Evolutionary conservation across 2,797 vertebrate genomes (phyloP).

Genomic region (Saxicola maurus): DNA sequence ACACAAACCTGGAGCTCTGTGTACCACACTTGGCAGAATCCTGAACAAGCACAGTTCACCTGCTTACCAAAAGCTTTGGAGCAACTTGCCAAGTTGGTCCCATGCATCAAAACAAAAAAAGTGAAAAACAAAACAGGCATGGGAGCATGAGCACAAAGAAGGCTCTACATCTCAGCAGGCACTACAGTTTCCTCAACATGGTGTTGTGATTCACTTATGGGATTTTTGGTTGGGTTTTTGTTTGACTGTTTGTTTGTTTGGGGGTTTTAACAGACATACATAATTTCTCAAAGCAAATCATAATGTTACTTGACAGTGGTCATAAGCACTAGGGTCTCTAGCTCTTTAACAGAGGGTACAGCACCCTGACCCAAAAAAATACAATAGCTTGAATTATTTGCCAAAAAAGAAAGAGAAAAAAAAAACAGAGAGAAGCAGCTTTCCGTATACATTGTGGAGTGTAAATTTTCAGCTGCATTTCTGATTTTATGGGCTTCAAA

Average conservation of each 20-base stretch:
- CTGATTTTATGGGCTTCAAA: not conserved
- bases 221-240: not conserved
- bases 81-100: not conserved
- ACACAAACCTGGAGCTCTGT: not conserved
- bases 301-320: not conserved
- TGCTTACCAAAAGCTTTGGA: not conserved
- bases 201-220: fast-evolving
- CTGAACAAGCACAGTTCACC: not conserved
- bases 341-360: not conserved
- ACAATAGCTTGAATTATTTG: not conserved
- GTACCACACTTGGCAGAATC: not conserved
- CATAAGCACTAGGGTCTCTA: not conserved
- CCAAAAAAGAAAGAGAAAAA: not conserved
- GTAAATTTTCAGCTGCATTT: not conserved
- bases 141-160: not conserved
- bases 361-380: not conserved
- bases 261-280: not conserved
- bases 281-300: not conserved
- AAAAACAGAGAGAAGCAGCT: not conserved
- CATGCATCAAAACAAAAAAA: not conserved
- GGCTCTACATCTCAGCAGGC: not conserved
- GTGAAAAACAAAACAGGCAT: not conserved
- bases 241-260: not conserved
- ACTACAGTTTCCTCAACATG: not conserved
- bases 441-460: not conserved